Conservation (phyloP, 2,113 vertebrate genomes). For the Excalfactoria chinensis region DNA sequence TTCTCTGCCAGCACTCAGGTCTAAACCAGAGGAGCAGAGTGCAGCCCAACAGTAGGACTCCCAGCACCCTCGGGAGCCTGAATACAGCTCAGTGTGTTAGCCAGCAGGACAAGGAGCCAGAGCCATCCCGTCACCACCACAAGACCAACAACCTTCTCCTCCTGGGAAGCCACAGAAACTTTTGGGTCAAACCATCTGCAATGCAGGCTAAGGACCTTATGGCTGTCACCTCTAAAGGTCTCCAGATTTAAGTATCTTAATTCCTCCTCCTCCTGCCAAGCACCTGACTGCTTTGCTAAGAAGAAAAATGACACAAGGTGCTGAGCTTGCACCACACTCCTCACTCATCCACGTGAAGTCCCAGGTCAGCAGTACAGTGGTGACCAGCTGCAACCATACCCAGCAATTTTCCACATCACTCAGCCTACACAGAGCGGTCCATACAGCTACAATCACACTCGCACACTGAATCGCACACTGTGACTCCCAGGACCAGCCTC, state of each 20-base stretch:
- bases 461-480: background rate
- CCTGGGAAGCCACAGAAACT: background rate
- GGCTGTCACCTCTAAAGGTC: conserved; percentile 39
- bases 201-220: background rate
- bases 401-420: background rate
- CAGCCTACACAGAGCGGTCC: background rate
- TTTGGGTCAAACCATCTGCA: conserved; percentile 48
- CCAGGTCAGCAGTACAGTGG: background rate
- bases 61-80: background rate
- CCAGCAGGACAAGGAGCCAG: background rate
- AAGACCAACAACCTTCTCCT: background rate
- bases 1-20: background rate
- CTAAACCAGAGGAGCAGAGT: background rate
- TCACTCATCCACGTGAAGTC: background rate
- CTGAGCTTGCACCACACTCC: conserved; percentile 51
- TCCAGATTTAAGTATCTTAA: conserved; percentile 51
- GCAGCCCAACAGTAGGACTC: background rate
- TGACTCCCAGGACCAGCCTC: background rate
- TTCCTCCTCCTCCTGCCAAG: conserved; percentile 44
- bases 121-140: background rate
- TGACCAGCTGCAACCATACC: background rate
- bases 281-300: conserved; percentile 37
- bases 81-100: background rate
- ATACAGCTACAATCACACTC: background rate
- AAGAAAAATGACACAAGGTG: conserved; percentile 46